phyloP scores from a whole-genome alignment of 1,140 invertebrate genomes.

The Monochamus saltuarius region DNA sequence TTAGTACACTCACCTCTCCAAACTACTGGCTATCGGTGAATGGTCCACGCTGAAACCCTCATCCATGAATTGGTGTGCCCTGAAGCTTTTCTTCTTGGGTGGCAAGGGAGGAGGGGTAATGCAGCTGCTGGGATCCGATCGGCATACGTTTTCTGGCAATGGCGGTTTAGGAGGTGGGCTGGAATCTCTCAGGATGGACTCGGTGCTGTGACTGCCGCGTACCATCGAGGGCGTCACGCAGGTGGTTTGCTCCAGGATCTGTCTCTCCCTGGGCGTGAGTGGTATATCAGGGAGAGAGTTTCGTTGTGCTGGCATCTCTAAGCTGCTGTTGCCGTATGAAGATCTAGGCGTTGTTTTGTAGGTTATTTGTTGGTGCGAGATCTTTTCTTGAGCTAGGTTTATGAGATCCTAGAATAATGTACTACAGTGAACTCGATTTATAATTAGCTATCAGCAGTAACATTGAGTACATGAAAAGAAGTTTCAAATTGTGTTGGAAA shows the following conservation, averaged over 20 bases:
- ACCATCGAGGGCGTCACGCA: slow-evolving; percentile 53
- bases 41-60: slow-evolving; percentile 55
- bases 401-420: slow-evolving; percentile 59
- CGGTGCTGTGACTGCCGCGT: slow-evolving; percentile 72
- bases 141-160: slow-evolving; percentile 59
- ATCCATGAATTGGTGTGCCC: slow-evolving; percentile 55
- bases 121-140: slow-evolving; percentile 34
- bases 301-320: slow-evolving; percentile 56
- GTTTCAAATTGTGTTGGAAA: too few relatives aligned
- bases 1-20: slow-evolving; percentile 58
- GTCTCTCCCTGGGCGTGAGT: slow-evolving; percentile 72
- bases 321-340: slow-evolving; percentile 43
- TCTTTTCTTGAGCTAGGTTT: slow-evolving; percentile 65
- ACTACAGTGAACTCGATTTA: too few relatives aligned
- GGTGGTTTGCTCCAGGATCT: slow-evolving; percentile 65
- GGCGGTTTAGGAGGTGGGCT: slow-evolving; percentile 82
- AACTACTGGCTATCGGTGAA: slow-evolving; percentile 57
- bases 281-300: slow-evolving; percentile 80
- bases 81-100: slow-evolving; percentile 66
- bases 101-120: slow-evolving; percentile 69
- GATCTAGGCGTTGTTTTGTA: slow-evolving; percentile 50
- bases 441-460: too few relatives aligned
- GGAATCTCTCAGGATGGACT: slow-evolving; percentile 59
- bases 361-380: slow-evolving; percentile 56
- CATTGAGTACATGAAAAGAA: too few relatives aligned